Evolutionary conservation across 1,140 invertebrate genomes (phyloP), one percentile per base, ranked within the genome.

Genomic region (Saxidomus purpurata): DNA sequence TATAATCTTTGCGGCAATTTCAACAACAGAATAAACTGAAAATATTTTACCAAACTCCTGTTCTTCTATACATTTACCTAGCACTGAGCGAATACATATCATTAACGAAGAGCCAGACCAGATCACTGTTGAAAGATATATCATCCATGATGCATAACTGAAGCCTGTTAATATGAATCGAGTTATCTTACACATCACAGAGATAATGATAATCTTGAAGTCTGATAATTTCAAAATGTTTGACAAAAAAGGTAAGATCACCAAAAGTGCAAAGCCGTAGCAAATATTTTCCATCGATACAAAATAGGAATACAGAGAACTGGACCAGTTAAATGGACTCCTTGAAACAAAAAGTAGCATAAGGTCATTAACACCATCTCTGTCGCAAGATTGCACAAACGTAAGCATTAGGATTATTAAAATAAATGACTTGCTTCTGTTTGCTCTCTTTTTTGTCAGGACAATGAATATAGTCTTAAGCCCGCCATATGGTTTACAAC

Each of bases 1-100:
- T 25, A 76, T n/a, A 9, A 76, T 1, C 34, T 76, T 76, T 25
- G 40, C 17, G 0, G 40, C 40, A 9, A 25, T 76, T 76, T 76
- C 71, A 8, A 28, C 15, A 25, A 19, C 19, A n/a, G 71, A 47
- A 28, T n/a, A 28, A 19, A 76, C 1, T n/a, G 71, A 76, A 25
- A 76, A 76, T n/a, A 76, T 28, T 49, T 76, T 76, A 8, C 71
- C 71, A 6, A 76, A 19, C 8, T 76, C 71, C 11, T 76, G 17
- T 3, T 47, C 40, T 40, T 76, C 71, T 1, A 76, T n/a, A n/a
- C 0, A 22, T 76, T 76, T 76, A 28, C 71, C 49, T 25, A 76
- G 15, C 9, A 76, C 13, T 43, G 71, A 76, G 6, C 71, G 38
- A 4, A 76, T 25, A 25, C 40, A 76, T 9, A 63, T 63, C 15